Base-by-base conservation (phyloP, 2,797 vertebrate genomes). In the Dromococcyx pavoninus region DNA sequence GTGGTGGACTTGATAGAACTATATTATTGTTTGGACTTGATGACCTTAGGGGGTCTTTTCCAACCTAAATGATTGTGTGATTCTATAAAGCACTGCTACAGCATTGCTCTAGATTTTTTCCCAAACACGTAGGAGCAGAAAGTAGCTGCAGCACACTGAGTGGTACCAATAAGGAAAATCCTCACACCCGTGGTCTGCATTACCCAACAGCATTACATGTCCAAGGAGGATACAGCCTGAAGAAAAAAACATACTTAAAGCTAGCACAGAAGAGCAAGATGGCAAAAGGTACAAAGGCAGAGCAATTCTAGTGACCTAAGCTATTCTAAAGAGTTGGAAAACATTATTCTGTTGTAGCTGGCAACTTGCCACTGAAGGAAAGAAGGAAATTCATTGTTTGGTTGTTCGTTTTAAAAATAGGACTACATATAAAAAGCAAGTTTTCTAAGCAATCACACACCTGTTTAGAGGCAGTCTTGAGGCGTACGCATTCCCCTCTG, bases 401-500 rank as follows among this genome's bases (percentile, higher is more conserved):
- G 44, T 43, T 51, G 37, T 57, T 72, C 72, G 62, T 46, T 61
- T 72, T 35, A 51, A 62, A 73, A 86, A 25, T 18, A 58, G 10
- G 13, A 30, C 16, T 28, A 10, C 30, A 27, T 37, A 56, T 23
- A 30, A 43, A 30, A 43, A 71, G 23, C 2, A 3, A 65, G 44
- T 75, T 71, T 60, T 41, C 39, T 65, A 69, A 58, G 39, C 62
- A 79, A 46, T 8, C 69, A 33, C 22, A 72, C 0, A 5, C 8
- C 57, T 71, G 57, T 32, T 74, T 43, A 25, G 64, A 60, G 51
- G 27, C 56, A 88, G 28, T 50, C 50, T 64, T 41, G 30, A 69
- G 62, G 69, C 46, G 37, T 17, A 35, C 0, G 0, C 0, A 0
- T 37, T 65, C 24, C 35, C 28, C 28, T 17, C 19, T 17, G 39